Evolutionary conservation across 2,888 invertebrate genomes (phyloP), one percentile per base, ranked within the genome.

Genomic region (Microdon myrmicae): DNA sequence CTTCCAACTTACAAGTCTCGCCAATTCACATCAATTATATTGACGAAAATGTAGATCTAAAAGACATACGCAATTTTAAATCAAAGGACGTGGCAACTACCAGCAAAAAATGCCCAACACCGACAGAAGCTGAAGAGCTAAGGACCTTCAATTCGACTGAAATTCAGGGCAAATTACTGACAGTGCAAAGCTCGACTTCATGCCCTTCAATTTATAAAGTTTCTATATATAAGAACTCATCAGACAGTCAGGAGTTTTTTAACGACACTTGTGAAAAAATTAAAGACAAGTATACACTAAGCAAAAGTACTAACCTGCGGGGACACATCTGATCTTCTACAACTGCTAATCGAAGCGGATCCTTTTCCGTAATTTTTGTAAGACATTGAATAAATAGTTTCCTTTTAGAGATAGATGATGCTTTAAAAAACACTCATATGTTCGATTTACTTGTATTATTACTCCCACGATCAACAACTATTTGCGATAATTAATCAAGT

Each of bases 21-120:
- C 75, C 72, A 58, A 84, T 89, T 67, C 88, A 88, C 75, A 79
- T 79, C 12, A 79, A 79, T 35, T 79, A 77, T 44, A 79, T 78
- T 26, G 73, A 77, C 38, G 79, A 79, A 58, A 78, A 75, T 69
- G 48, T 75, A 5, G 75, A 77, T 60, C 71, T 73, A 6, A 73
- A 70, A 20, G 9, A 28, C 10, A 3, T 17, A 7, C 26, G 26
- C 2, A 48, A 48, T 9, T 34, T 28, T 20, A 12, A 19, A 3
- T 32, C 54, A 20, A 14, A 9, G 8, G 10, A 7, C 1, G 43
- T 31, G 3, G 29, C 25, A 10, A 17, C 20, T 20, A 12, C 22
- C 20, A 16, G n/a, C 8, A 13, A 41, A 29, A 37, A 25, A 20
- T 12, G 9, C 20, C 8, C 13, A 8, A 37, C 16, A 8, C 1